Evolutionary conservation across 1,140 invertebrate species (phyloP).

Genomic region (Lethocerus indicus): DNA sequence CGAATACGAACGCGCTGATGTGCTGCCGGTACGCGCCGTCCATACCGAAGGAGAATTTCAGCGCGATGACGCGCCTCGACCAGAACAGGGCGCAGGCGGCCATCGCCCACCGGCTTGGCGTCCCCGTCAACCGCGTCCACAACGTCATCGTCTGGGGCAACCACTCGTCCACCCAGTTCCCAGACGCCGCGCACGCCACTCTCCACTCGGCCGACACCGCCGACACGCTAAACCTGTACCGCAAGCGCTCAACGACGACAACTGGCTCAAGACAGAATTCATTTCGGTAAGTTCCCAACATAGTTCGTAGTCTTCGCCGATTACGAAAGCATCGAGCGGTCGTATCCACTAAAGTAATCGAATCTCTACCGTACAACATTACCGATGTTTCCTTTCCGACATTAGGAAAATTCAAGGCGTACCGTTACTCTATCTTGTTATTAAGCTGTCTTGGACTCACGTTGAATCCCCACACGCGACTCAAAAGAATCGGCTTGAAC

Average conservation of each 20-base stretch:
- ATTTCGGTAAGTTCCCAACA: slow-evolving; percentile 34
- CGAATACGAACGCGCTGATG: slow-evolving; percentile 97
- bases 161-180: slow-evolving; percentile 97
- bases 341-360: too few species aligned
- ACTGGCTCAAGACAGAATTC: slow-evolving; percentile 68
- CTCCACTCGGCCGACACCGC: slow-evolving; percentile 36
- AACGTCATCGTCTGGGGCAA: slow-evolving; percentile 99
- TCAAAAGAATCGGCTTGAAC: too few species aligned
- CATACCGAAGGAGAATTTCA: slow-evolving; percentile 93
- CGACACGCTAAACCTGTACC: slow-evolving; percentile 37
- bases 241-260: slow-evolving; percentile 64
- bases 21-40: slow-evolving; percentile 93
- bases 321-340: too few species aligned
- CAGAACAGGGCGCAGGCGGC: slow-evolving; percentile 51
- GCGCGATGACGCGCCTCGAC: slow-evolving; percentile 95
- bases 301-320: background rate
- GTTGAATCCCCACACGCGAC: too few species aligned
- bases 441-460: too few species aligned
- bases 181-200: slow-evolving; percentile 78
- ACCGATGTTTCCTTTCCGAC: too few species aligned
- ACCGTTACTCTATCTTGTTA: too few species aligned
- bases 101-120: slow-evolving; percentile 16
- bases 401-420: too few species aligned
- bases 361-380: too few species aligned
- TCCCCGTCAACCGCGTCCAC: slow-evolving; percentile 24